Evolutionary conservation across 2,888 invertebrate species (phyloP), one percentile per base, ranked within the genome.

Genomic region (Phaonia tiefii): DNA sequence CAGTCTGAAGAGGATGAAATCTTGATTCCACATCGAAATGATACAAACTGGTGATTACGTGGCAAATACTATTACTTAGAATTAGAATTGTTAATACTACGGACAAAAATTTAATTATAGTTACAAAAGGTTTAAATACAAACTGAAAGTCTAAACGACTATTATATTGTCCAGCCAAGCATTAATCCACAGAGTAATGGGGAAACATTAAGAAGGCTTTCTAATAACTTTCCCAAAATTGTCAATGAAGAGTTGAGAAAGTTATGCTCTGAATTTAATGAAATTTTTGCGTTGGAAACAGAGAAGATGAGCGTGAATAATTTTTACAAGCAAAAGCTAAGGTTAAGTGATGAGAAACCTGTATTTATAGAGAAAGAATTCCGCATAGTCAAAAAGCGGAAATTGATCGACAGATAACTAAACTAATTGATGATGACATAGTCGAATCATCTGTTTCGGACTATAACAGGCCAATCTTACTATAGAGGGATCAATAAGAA

Each of bases 1-100:
- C 58, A 67, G 69, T 58, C 56, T n/a, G 22, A 63, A 42, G 20
- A 73, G 54, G 60, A 75, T 31, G 67, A 75, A 39, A 46, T 74
- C 15, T 31, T 31, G 8, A 31, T 31, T 31, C 31, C 31, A 8
- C 31, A 31, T 31, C 31, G 26, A 66, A 42, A 54, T 66, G 20
- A 11, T 51, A 7, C 22, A 73, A 51, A 54, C 25, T 25, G 74
- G 44, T 15, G 60, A 54, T 31, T 31, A 31, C 8, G 3, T 5
- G 3, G 31, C 31, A 31, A 31, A 31, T 31, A 31, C 31, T 22
- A 44, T 13, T 44, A 44, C 11, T 44, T 10, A 4, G 13, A 44
- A n/a, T 44, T 2, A 5, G 44, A 13, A 44, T 44, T 44, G 11
- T n/a, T 2, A 44, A 44, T 44, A 44, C 44, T 2, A 44, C 44